Conservation (phyloP, 2,113 vertebrate species). For the Chaetura pelagica region DNA sequence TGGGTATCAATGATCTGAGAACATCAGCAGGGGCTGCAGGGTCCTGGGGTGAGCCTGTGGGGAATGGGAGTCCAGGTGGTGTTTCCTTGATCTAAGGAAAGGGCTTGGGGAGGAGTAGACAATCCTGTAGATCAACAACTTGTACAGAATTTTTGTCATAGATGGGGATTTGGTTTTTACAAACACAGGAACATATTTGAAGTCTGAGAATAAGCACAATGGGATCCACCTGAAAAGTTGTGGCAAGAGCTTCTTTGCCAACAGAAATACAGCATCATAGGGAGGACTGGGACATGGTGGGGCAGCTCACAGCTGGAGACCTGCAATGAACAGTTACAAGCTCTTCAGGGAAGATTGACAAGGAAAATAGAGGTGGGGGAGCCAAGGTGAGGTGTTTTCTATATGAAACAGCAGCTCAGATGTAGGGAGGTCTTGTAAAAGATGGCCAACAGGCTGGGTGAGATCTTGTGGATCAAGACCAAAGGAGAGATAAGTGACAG, state of each 20-base stretch:
- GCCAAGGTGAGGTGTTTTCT: background rate
- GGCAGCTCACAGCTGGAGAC: background rate
- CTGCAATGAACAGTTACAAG: background rate
- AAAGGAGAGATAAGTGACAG: background rate
- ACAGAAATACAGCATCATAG: background rate
- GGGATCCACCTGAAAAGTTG: background rate
- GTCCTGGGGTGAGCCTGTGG: background rate
- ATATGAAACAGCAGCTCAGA: background rate
- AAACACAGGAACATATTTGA: background rate
- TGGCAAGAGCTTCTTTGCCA: background rate
- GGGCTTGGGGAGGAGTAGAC: accelerated
- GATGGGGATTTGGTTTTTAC: background rate
- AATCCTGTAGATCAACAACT: background rate
- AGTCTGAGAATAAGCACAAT: background rate
- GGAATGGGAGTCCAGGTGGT: background rate
- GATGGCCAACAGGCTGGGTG: background rate
- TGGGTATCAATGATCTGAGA: background rate
- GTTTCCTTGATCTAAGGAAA: background rate
- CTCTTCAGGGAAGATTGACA: background rate
- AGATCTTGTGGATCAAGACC: background rate
- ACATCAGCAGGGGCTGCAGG: accelerated
- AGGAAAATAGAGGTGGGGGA: background rate
- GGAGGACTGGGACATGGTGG: background rate
- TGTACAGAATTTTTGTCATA: background rate
- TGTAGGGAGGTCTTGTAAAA: background rate